phyloP scores from a whole-genome alignment of 2,888 invertebrate species.

The Stegana nigrithorax region DNA sequence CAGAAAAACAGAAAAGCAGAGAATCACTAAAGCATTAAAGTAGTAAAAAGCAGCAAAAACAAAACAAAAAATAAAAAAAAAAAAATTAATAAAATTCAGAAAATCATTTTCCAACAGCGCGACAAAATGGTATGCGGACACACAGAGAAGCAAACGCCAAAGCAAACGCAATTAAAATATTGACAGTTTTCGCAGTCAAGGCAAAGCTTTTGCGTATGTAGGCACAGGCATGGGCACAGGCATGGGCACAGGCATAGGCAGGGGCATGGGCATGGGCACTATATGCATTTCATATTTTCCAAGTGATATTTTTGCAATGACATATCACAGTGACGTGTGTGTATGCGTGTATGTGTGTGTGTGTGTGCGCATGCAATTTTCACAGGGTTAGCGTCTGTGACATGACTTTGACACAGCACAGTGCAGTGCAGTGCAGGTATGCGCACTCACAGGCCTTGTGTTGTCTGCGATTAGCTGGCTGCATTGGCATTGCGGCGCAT shows the following conservation, averaged over 20 bases:
- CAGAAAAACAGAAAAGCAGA: constrained; percentile 1
- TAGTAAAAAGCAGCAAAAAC: neutral
- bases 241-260: no score
- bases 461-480: no score
- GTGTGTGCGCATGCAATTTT: no score
- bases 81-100: no score
- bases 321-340: constrained; percentile 17
- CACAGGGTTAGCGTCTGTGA: constrained; percentile 23
- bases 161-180: constrained; percentile 51
- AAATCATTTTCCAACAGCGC: constrained; percentile 22
- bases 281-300: constrained; percentile 8
- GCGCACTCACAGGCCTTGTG: constrained; percentile 50
- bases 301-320: constrained; percentile 9
- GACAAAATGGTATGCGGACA: constrained; percentile 54
- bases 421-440: no score
- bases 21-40: no score
- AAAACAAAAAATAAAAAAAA: neutral
- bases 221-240: neutral
- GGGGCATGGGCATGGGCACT: no score
- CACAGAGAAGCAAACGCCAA: constrained; percentile 41
- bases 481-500: no score
- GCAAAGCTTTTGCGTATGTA: no score
- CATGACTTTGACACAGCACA: constrained; percentile 63
- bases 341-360: no score
- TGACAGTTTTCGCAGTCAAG: constrained; percentile 50